These are phyloP conservation scores for Lamellibrachia satsuma DNA, from an alignment of 2,888 invertebrate genomes.

Conservation along the genomic window DNA sequence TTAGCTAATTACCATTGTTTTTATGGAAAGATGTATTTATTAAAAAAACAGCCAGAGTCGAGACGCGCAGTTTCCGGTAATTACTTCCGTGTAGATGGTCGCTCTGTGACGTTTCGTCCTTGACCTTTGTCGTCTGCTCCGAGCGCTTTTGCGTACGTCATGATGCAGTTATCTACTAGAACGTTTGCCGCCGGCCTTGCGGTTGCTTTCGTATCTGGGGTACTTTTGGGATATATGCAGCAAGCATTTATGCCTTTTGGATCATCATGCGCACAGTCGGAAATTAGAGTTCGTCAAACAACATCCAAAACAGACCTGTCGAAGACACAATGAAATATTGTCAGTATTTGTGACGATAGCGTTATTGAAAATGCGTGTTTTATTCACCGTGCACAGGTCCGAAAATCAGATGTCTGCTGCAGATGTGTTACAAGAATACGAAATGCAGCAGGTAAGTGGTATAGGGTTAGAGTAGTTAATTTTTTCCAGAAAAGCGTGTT, in stretches of 20 bases:
- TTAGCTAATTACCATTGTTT: neutral
- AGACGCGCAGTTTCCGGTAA: neutral
- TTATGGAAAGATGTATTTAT: neutral
- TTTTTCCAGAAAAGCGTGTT: neutral
- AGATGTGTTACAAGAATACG: neutral
- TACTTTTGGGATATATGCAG: neutral
- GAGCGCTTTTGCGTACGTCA: neutral
- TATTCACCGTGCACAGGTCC: neutral
- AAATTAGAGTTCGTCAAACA: neutral
- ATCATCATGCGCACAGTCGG: neutral
- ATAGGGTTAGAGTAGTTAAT: neutral
- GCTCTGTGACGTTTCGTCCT: conserved; percentile 17
- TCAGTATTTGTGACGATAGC: neutral
- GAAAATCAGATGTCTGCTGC: neutral
- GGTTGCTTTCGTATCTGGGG: neutral
- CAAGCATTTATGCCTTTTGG: neutral
- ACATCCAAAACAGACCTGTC: neutral
- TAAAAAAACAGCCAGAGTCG: neutral
- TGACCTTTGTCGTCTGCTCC: neutral
- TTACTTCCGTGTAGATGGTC: neutral
- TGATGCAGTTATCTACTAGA: neutral
- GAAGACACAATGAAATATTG: neutral
- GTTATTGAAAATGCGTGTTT: neutral
- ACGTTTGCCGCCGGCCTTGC: neutral
- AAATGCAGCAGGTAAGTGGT: neutral